Evolutionary conservation across 2,113 vertebrate genomes (phyloP).

Genomic region (Thamnaconus septentrionalis): DNA sequence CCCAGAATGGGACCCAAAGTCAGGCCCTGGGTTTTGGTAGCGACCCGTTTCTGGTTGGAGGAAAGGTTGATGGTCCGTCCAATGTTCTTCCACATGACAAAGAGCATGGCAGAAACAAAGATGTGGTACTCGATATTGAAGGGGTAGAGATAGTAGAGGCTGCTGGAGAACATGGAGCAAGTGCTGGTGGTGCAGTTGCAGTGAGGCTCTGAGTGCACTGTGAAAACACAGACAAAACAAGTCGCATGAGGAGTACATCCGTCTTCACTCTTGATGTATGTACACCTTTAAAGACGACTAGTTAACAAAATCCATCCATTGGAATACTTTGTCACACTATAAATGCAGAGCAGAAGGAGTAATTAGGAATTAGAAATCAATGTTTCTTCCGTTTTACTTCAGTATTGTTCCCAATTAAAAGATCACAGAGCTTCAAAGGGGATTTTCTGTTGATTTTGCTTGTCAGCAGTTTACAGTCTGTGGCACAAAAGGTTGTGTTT

Average conservation of each 20-base stretch:
- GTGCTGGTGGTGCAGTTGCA: conserved; percentile 88
- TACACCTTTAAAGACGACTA: too few species aligned
- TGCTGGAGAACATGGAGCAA: conserved; percentile 85
- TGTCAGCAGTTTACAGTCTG: too few species aligned
- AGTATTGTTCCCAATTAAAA: too few species aligned
- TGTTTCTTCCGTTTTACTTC: too few species aligned
- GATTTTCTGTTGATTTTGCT: too few species aligned
- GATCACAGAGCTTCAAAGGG: too few species aligned
- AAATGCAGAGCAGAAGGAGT: too few species aligned
- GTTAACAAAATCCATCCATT: too few species aligned
- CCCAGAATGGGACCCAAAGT: conserved; percentile 82
- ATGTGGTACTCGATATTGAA: conserved; percentile 98
- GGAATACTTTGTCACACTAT: too few species aligned
- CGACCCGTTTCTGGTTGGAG: conserved; percentile 68
- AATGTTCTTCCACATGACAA: conserved; percentile 96
- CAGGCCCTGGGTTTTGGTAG: conserved; percentile 72
- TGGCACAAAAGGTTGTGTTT: too few species aligned
- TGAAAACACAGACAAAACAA: conserved; percentile 30
- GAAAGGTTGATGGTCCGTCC: conserved; percentile 84
- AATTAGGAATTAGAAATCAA: too few species aligned
- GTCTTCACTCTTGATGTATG: not conserved
- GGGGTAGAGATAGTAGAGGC: conserved; percentile 91
- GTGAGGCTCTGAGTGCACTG: conserved; percentile 79
- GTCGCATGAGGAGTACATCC: not conserved
- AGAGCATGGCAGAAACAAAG: conserved; percentile 92